Evolutionary conservation across 2,113 vertebrate genomes (phyloP), one percentile per base, ranked within the genome.

Genomic region (Bos indicus): DNA sequence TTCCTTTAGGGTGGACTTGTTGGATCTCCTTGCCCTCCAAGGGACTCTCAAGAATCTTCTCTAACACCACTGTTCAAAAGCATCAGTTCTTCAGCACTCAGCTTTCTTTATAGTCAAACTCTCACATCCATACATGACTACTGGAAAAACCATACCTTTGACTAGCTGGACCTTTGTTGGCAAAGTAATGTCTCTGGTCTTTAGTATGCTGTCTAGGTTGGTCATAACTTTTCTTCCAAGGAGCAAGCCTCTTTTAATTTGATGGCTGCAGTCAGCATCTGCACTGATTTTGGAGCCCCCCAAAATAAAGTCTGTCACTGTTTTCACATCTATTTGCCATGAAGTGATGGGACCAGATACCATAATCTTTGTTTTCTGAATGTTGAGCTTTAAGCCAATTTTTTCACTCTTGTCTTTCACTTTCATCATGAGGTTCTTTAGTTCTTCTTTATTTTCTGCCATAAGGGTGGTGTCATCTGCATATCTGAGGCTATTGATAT

Each of bases 51-150:
- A 64, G 62, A n/a, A 0, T n/a, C 30, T 0, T n/a, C 3, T 64
- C 62, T 7, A n/a, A 64, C 30, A 64, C 30, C 15, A 17, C 7
- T 17, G 15, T 64, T 64, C 1, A 64, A 64, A 64, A 33, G 30
- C 62, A 17, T 17, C 30, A 64, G 0, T n/a, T 64, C 30, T n/a
- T 64, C 7, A 0, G 15, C 3, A 0, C 30, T n/a, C 30, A 64
- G 7, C 62, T n/a, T 64, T 64, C 62, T n/a, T 64, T 0, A 64
- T 0, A 64, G 7, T 64, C 15, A 0, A 64, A 64, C 60, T 33
- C 60, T 62, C 28, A 62, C 0, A 33, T 62, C 60, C 60, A 16
- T 16, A 62, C 13, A 33, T 62, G 30, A 62, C 14, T 7, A 16
- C 60, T 15, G 60, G 28, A 62, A 62, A 62, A 62, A 33, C 60